Conservation (phyloP, 2,113 vertebrate species). For the Vombatus ursinus region DNA sequence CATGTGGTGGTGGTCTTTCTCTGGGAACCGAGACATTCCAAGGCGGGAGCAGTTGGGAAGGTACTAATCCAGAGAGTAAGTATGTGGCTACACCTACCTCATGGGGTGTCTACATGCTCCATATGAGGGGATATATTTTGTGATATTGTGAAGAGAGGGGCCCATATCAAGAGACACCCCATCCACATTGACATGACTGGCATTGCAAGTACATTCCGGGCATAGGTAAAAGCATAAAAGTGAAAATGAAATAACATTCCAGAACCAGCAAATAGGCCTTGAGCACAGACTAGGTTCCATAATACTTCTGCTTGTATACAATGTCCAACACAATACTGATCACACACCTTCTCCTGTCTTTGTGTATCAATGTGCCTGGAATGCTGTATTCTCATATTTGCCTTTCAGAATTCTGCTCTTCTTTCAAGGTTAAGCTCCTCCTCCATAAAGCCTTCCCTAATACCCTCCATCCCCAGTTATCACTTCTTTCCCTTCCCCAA, state of each 20-base stretch:
- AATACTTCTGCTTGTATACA: neutral
- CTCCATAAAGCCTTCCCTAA: neutral
- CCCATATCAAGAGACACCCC: neutral
- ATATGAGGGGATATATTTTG: neutral
- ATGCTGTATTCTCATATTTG: neutral
- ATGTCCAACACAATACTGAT: neutral
- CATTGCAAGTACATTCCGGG: neutral
- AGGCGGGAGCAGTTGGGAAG: neutral
- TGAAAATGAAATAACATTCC: neutral
- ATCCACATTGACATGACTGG: neutral
- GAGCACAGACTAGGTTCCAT: neutral
- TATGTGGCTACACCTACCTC: neutral
- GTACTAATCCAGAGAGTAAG: neutral
- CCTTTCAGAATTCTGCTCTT: neutral
- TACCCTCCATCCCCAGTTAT: no score
- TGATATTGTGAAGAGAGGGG: neutral
- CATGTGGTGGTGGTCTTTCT: neutral
- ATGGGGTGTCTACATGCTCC: no score
- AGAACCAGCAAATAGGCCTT: neutral
- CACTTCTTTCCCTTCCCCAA: neutral
- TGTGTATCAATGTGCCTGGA: neutral
- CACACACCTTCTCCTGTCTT: neutral
- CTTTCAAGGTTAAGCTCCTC: neutral
- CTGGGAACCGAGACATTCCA: neutral
- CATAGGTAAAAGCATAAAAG: neutral